Evolutionary conservation across 2,113 vertebrate species (phyloP), one percentile per base, ranked within the genome.

Genomic region (Varanus salvator): DNA sequence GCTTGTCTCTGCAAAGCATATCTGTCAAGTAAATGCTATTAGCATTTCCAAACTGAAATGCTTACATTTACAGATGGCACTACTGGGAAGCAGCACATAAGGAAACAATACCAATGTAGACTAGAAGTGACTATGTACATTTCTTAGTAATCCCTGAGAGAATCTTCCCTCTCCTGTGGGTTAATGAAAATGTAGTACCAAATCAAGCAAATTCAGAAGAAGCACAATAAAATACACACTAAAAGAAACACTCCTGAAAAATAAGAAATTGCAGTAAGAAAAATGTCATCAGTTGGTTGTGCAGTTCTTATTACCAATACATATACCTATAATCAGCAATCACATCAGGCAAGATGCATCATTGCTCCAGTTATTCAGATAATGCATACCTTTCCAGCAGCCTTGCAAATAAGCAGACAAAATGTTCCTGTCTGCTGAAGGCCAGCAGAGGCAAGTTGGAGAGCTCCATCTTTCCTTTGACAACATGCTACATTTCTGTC

Each of bases 71-170:
- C 23, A 83, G 69, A 89, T 84, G 38, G 19, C 6, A n/a, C 31
- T 64, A 84, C 29, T 25, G 38, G 57, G 71, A 82, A 74, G 17
- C 21, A 86, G 34, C 19, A 86, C 60, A 66, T 19, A 66, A 76
- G 54, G 23, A 86, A 80, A 75, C n/a, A 77, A 69, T 52, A 29
- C 19, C 23, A 17, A 66, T 31, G 44, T 12, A 38, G 48, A 29
- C 7, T 34, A 81, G 29, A 89, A 68, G 21, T 77, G 23, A 4
- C 27, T 3, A 48, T 48, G 87, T 80, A 87, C 0, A 1, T 52
- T 57, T 54, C 71, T 87, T 83, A 80, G n/a, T 60, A 66, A 66
- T 72, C 87, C 88, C 66, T 68, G 23, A 88, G 25, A 38, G 27
- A 66, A 9, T 0, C 38, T 44, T 66, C 44, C 3, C 48, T n/a